phyloP scores from a whole-genome alignment of 2,113 vertebrate species.

The Gyps fulvus region DNA sequence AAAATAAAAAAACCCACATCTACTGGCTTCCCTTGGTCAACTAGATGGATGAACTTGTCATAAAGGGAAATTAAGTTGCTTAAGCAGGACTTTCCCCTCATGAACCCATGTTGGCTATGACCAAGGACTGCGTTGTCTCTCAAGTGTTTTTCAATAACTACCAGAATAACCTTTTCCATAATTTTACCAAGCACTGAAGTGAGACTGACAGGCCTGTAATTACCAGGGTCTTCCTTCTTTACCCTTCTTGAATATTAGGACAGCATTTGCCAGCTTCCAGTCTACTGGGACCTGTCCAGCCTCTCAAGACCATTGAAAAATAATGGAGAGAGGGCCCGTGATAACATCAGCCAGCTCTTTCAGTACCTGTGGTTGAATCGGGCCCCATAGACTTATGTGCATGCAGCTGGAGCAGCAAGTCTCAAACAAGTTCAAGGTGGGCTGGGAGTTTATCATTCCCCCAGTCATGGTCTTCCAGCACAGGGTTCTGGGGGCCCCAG shows the following conservation, averaged over 20 bases:
- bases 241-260: neutral
- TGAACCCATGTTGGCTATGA: neutral
- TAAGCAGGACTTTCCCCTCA: neutral
- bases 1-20: neutral
- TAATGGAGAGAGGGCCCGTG: accelerated
- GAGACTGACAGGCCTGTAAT: neutral
- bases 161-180: neutral
- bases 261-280: neutral
- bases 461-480: neutral
- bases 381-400: neutral
- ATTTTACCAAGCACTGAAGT: neutral
- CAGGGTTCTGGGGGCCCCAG: neutral
- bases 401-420: neutral
- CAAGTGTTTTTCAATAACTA: neutral
- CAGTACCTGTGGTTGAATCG: neutral
- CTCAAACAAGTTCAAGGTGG: neutral
- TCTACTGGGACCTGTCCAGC: neutral
- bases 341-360: neutral
- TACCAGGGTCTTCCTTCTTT: neutral
- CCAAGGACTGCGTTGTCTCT: neutral
- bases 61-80: neutral
- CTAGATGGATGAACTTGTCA: neutral
- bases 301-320: neutral
- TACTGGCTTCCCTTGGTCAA: neutral
- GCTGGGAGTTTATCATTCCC: neutral